Conservation (phyloP, 2,888 invertebrate species). For the Limnephilus lunatus region DNA sequence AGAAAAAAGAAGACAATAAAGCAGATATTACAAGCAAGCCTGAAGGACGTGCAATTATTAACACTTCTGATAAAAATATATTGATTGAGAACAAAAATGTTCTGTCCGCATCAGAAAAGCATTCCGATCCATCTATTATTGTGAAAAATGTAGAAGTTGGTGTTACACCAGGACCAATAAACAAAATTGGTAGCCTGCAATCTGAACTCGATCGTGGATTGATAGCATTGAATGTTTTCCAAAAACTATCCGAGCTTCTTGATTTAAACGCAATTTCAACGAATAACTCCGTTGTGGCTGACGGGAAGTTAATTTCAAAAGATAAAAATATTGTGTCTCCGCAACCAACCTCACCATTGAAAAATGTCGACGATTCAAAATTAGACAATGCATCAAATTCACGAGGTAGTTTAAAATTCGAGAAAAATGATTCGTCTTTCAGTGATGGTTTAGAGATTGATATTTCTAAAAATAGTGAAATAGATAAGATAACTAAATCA, state of each 20-base stretch:
- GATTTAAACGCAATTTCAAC: constrained; percentile 3
- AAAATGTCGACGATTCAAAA: background rate
- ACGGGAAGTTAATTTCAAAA: background rate
- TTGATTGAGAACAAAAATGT: background rate
- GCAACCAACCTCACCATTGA: background rate
- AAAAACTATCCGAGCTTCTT: constrained; percentile 32
- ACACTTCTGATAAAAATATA: background rate
- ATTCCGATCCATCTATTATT: no score
- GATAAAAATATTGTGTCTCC: background rate
- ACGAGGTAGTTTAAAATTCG: background rate
- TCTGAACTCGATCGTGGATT: constrained; percentile 29
- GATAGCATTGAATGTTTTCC: constrained; percentile 37
- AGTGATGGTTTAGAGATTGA: background rate
- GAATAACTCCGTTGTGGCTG: background rate
- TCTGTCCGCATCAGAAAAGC: background rate
- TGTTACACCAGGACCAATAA: background rate
- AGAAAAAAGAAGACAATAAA: background rate
- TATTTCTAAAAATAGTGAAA: background rate
- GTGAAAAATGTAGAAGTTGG: background rate
- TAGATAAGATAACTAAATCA: background rate
- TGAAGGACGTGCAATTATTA: background rate
- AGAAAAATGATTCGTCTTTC: background rate
- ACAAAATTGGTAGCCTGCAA: background rate
- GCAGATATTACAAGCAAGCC: background rate
- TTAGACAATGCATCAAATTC: background rate